Conservation (phyloP, 2,797 vertebrate species). For the Amblyopsis hoosieri region DNA sequence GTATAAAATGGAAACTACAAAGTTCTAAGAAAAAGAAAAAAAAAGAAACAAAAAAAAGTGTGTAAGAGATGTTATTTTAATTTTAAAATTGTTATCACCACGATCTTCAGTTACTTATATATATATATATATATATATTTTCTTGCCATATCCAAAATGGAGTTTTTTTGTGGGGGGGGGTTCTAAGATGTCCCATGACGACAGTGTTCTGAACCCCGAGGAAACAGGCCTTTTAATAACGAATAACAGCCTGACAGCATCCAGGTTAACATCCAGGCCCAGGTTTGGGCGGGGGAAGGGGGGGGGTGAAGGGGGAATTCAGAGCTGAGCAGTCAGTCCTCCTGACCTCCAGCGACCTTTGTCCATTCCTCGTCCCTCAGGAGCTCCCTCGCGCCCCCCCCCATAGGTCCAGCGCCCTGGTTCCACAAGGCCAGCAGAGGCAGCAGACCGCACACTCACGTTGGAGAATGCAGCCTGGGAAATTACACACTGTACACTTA, state of each 20-base stretch:
- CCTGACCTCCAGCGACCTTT: constrained; percentile 39
- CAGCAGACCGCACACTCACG: constrained; percentile 50
- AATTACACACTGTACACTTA: constrained; percentile 75
- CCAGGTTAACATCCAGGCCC: constrained; percentile 42
- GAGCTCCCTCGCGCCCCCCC: constrained; percentile 5
- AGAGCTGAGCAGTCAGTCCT: constrained; percentile 46
- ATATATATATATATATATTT: constrained; percentile 53
- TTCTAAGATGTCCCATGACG: constrained; percentile 39
- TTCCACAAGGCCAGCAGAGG: constrained; percentile 41
- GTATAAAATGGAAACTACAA: constrained; percentile 37
- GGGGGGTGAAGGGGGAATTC: constrained; percentile 13
- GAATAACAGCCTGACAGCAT: constrained; percentile 18
- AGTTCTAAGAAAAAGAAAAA: constrained; percentile 41
- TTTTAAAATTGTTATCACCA: constrained; percentile 54
- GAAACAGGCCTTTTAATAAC: no score
- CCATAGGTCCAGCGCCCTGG: constrained; percentile 54
- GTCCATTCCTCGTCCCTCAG: constrained; percentile 41
- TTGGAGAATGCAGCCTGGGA: constrained; percentile 64
- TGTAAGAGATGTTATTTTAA: constrained; percentile 26
- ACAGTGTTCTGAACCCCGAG: no score
- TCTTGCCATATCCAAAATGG: constrained; percentile 61
- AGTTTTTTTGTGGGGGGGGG: constrained; percentile 8
- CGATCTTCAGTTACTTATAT: constrained; percentile 54
- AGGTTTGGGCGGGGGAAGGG: not conserved
- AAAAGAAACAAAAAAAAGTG: constrained; percentile 61